Evolutionary conservation across 1,140 invertebrate species (phyloP).

Genomic region (Drosophila ficusphila): DNA sequence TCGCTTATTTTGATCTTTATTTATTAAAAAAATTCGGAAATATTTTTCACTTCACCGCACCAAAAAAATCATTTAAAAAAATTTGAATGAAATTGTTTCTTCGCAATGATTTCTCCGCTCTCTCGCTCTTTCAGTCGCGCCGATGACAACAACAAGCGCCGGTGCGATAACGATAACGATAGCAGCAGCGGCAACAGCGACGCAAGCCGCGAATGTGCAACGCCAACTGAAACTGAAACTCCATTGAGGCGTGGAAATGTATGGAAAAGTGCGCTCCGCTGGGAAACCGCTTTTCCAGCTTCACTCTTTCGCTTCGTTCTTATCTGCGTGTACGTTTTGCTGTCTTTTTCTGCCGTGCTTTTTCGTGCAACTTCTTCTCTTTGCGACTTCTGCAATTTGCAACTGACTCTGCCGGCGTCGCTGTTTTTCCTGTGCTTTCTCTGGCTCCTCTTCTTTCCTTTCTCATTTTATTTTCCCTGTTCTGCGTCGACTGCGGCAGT

Average conservation of each 20-base stretch:
- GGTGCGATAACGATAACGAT: constrained; percentile 50
- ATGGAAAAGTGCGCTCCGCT: constrained; percentile 3
- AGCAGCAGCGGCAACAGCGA: constrained; percentile 24
- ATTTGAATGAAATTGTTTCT: not conserved
- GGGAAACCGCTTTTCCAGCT: constrained; percentile 29
- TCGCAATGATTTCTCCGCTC: not conserved
- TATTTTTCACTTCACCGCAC: constrained; percentile 7
- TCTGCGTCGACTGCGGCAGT: constrained; percentile 3
- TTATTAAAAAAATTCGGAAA: no score
- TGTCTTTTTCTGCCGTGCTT: constrained; percentile 1
- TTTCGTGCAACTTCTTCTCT: constrained; percentile 10
- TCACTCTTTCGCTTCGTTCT: constrained; percentile 18
- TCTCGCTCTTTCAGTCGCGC: constrained; percentile 1
- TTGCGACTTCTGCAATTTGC: constrained; percentile 5
- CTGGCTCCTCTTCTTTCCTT: not conserved
- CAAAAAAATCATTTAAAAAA: not conserved
- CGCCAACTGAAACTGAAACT: constrained; percentile 52
- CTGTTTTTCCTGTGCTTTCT: constrained; percentile 5
- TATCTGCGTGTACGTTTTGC: not conserved
- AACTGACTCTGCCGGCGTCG: constrained; percentile 19
- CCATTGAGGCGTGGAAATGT: constrained; percentile 80
- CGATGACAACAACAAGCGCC: constrained; percentile 27
- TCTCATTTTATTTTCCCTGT: not conserved
- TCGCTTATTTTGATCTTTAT: not conserved
- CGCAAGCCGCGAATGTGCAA: constrained; percentile 39